Evolutionary conservation across 1,140 invertebrate species (phyloP).

Genomic region (Vollenhovia emeryi): DNA sequence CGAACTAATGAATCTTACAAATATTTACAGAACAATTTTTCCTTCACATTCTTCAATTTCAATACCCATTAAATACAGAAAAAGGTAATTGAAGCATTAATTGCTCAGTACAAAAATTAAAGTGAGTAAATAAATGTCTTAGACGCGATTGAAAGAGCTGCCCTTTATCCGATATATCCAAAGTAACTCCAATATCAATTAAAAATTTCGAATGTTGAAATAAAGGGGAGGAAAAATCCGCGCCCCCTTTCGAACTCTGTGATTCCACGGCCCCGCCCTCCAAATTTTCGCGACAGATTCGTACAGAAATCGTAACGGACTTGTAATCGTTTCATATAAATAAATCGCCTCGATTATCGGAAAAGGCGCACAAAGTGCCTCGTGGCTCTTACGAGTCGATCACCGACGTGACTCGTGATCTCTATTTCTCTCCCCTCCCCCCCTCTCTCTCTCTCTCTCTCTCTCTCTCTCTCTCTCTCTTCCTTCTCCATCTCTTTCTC

Average conservation of each 20-base stretch:
- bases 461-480: too few relatives aligned
- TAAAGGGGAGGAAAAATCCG: not conserved
- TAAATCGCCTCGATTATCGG: slow-evolving; percentile 23
- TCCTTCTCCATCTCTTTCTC: slow-evolving; percentile 5
- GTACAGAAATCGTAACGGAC: too few relatives aligned
- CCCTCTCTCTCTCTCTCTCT: not conserved
- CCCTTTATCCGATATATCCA: not conserved
- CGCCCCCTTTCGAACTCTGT: not conserved
- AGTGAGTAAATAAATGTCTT: not conserved
- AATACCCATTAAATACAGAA: not conserved
- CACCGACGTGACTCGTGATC: slow-evolving; percentile 27
- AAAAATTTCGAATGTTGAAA: not conserved
- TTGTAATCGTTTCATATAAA: slow-evolving; percentile 29
- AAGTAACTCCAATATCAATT: not conserved
- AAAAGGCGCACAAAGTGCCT: slow-evolving; percentile 42
- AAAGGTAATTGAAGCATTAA: not conserved
- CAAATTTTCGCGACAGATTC: not conserved
- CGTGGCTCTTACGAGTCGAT: slow-evolving; percentile 39
- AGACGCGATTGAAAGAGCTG: not conserved
- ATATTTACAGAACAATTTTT: not conserved
- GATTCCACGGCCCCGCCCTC: not conserved
- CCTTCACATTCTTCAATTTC: not conserved
- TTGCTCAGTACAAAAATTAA: not conserved
- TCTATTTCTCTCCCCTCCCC: not conserved
- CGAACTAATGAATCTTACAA: not conserved